Conservation (phyloP, 2,888 invertebrate genomes). For the Harpalus rubripes region DNA sequence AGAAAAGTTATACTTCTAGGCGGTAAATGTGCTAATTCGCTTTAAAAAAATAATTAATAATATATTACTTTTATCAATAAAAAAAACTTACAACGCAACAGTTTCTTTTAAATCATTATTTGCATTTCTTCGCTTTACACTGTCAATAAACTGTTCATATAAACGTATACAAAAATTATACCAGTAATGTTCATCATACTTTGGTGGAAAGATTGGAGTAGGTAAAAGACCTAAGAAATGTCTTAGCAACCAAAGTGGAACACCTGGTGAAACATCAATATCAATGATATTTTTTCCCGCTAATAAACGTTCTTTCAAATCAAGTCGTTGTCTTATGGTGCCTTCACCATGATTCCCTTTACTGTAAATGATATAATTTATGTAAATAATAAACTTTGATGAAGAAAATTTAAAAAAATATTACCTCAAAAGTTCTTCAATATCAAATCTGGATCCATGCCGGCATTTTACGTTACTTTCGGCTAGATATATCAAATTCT, state of each 20-base stretch:
- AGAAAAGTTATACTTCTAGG: constrained; percentile 62
- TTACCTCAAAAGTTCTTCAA: constrained; percentile 54
- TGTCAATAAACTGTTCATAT: constrained; percentile 29
- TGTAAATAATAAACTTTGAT: not conserved
- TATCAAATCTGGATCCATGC: constrained; percentile 18
- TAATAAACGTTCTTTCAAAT: constrained; percentile 67
- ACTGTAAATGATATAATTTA: constrained; percentile 9
- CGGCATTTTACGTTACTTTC: constrained; percentile 33
- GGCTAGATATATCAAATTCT: constrained; percentile 59
- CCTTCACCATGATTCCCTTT: constrained; percentile 46
- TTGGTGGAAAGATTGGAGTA: constrained; percentile 68
- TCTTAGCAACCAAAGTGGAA: constrained; percentile 68
- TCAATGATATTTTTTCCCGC: constrained; percentile 63
- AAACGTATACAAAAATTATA: constrained; percentile 43
- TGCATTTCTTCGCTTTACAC: constrained; percentile 14
- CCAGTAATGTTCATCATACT: constrained; percentile 67
- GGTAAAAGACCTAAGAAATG: constrained; percentile 70
- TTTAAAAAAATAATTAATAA: constrained; percentile 46
- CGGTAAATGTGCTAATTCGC: constrained; percentile 67
- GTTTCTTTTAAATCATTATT: constrained; percentile 16
- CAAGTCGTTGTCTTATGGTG: constrained; percentile 55
- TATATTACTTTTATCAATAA: not conserved
- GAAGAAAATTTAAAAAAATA: constrained; percentile 2
- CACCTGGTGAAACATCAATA: constrained; percentile 65
- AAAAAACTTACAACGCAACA: constrained; percentile 29